Percentiles rank a stretch among this genome's conserved stretches.
phyloP scores from a whole-genome alignment of 2,888 invertebrate genomes.

The Anarsia innoxiella region DNA sequence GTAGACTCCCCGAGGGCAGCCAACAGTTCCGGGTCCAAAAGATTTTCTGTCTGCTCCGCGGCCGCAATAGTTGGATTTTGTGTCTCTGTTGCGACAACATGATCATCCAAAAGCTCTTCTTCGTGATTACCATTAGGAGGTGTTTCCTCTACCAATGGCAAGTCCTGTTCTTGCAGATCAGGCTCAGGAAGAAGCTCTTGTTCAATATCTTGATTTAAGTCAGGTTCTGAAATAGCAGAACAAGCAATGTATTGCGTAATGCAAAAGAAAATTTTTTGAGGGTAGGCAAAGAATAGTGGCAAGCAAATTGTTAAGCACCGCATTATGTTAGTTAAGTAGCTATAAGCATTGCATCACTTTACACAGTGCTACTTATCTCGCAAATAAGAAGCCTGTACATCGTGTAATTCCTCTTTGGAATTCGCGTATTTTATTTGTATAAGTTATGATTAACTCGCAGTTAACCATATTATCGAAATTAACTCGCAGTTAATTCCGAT shows the following conservation, averaged over 20 bases:
- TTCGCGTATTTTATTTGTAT: background rate
- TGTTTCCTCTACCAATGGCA: no score
- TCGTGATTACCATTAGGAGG: no score
- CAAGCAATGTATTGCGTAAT: background rate
- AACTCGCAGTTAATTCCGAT: background rate
- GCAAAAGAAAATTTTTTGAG: background rate
- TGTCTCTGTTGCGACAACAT: background rate
- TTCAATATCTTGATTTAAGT: background rate
- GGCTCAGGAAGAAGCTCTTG: background rate
- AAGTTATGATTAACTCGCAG: background rate
- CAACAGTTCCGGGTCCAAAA: constrained; percentile 4
- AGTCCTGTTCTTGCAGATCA: background rate
- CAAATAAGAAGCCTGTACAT: background rate
- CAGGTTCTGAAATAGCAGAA: background rate
- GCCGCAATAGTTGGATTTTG: background rate
- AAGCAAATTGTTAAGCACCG: no score
- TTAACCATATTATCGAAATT: background rate
- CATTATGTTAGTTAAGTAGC: no score
- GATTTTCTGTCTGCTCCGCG: background rate
- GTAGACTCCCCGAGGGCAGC: constrained; percentile 1
- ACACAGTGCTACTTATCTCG: background rate
- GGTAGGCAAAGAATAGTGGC: background rate
- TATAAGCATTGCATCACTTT: background rate
- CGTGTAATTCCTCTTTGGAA: background rate
- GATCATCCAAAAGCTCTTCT: background rate